Conservation (phyloP, 2,888 invertebrate genomes). For the Nudaria mundana region DNA sequence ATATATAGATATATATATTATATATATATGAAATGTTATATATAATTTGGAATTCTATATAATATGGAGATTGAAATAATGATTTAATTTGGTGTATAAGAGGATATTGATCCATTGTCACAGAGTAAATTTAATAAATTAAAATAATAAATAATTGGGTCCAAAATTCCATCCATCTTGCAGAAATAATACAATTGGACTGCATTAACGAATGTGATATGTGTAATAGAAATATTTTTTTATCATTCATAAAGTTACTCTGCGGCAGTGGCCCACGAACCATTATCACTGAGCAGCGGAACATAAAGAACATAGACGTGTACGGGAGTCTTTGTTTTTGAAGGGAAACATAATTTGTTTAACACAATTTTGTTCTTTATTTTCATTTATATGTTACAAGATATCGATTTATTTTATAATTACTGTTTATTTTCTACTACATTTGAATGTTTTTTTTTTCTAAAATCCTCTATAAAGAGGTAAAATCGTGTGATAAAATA, state of each 20-base stretch:
- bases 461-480: slow-evolving; percentile 50
- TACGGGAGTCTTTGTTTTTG: slow-evolving; percentile 79
- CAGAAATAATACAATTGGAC: slow-evolving; percentile 67
- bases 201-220: slow-evolving; percentile 66
- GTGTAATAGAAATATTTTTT: slow-evolving; percentile 63
- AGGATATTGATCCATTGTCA: slow-evolving; percentile 54
- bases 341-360: slow-evolving; percentile 76
- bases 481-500: slow-evolving; percentile 71
- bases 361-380: slow-evolving; percentile 33
- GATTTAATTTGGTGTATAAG: slow-evolving; percentile 51
- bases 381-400: slow-evolving; percentile 28
- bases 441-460: slow-evolving; percentile 39
- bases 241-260: slow-evolving; percentile 61
- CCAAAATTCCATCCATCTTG: slow-evolving; percentile 76
- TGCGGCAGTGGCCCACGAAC: slow-evolving; percentile 58
- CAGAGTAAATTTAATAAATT: slow-evolving; percentile 64
- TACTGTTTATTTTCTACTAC: slow-evolving; percentile 31
- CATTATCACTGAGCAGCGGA: slow-evolving; percentile 46
- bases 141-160: slow-evolving; percentile 70
- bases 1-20: too few species aligned
- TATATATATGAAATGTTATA: slow-evolving; percentile 66
- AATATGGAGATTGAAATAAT: slow-evolving; percentile 47
- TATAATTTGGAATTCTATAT: slow-evolving; percentile 64
- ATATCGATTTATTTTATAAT: slow-evolving; percentile 37
- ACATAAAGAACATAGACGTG: slow-evolving; percentile 69